Percentiles rank a stretch among this genome's conserved stretches.
These are phyloP conservation scores for Neodiprion lecontei DNA, from an alignment of 1,140 invertebrate species.

Conservation along the genomic window DNA sequence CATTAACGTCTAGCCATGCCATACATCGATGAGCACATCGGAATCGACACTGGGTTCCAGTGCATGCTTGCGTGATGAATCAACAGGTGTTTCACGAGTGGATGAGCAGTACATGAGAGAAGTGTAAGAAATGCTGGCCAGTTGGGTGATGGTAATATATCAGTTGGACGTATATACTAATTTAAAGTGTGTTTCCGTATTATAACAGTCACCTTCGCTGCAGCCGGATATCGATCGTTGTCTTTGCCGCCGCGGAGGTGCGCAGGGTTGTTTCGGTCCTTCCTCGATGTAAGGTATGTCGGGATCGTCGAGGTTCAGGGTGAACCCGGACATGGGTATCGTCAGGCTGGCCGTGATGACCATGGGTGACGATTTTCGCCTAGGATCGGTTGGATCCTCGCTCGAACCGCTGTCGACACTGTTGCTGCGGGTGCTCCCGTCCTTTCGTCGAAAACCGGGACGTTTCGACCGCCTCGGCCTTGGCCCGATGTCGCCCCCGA, in stretches of 20 bases:
- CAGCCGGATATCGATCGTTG: conserved; percentile 55
- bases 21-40: too few relatives aligned
- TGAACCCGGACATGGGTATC: conserved; percentile 70
- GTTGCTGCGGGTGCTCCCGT: conserved; percentile 62
- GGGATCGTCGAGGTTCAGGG: conserved; percentile 66
- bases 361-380: conserved; percentile 63
- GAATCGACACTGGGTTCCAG: too few relatives aligned
- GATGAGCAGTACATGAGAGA: too few relatives aligned
- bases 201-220: conserved; percentile 47
- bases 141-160: too few relatives aligned
- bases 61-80: too few relatives aligned
- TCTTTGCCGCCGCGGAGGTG: conserved; percentile 52
- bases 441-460: conserved; percentile 54
- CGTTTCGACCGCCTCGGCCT: conserved; percentile 51
- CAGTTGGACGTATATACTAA: background rate
- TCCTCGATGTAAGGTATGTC: conserved; percentile 80
- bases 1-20: background rate
- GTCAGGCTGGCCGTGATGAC: conserved; percentile 83
- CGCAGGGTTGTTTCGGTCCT: conserved; percentile 45
- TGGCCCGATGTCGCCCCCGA: conserved; percentile 61
- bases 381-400: conserved; percentile 56
- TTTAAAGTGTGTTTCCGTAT: background rate
- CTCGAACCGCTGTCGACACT: conserved; percentile 62
- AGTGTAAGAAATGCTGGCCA: too few relatives aligned
- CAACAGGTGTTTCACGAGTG: too few relatives aligned